Conservation (phyloP, 2,888 invertebrate genomes). For the Acrocera orbiculus region DNA sequence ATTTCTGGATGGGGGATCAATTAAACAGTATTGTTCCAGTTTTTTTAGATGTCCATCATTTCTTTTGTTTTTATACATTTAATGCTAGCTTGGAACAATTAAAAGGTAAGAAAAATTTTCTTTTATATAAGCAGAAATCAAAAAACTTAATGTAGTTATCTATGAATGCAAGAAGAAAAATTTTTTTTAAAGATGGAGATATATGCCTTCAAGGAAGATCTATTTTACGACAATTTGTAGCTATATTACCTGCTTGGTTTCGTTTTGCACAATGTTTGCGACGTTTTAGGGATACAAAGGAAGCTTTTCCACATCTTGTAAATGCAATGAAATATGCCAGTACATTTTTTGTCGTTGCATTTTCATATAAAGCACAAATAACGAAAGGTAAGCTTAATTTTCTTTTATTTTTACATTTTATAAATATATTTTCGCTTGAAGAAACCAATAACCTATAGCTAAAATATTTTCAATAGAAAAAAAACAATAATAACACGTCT, state of each 20-base stretch:
- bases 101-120: conserved; percentile 17
- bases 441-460: too few relatives aligned
- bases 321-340: conserved; percentile 84
- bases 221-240: conserved; percentile 44
- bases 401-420: conserved; percentile 28
- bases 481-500: too few relatives aligned
- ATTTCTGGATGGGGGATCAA: conserved; percentile 77
- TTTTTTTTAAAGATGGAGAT: conserved; percentile 27
- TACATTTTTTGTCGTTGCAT: conserved; percentile 68
- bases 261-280: conserved; percentile 72
- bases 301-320: conserved; percentile 62
- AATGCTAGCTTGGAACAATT: conserved; percentile 39
- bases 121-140: not conserved
- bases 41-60: conserved; percentile 61
- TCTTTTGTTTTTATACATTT: conserved; percentile 55
- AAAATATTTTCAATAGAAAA: too few relatives aligned
- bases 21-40: conserved; percentile 59
- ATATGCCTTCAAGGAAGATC: conserved; percentile 34
- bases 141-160: not conserved
- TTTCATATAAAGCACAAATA: conserved; percentile 35
- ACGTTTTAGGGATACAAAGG: conserved; percentile 61
- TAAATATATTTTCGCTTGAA: conserved; percentile 13
- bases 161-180: not conserved
- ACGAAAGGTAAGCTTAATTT: conserved; percentile 21
- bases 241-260: conserved; percentile 68